A percentile compares a stretch with the other conserved stretches of the same genome.
Conservation (phyloP, 2,113 vertebrate species). For the Muntiacus muntjak region DNA sequence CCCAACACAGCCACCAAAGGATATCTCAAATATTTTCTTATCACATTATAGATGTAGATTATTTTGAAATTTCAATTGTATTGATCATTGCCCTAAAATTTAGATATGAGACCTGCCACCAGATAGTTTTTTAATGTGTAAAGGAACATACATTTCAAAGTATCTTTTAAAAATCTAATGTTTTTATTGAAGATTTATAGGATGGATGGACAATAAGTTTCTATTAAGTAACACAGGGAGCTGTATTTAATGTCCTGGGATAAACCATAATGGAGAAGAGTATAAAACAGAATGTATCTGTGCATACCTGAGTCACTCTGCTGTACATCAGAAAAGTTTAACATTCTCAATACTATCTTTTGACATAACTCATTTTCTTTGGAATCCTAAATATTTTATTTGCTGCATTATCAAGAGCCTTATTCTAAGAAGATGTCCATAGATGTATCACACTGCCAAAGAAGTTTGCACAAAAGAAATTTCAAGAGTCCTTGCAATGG, state of each 20-base stretch:
- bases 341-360: not conserved
- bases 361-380: not conserved
- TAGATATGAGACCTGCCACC: not conserved
- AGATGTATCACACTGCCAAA: not conserved
- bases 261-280: not conserved
- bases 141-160: not conserved
- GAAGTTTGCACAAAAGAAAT: not conserved
- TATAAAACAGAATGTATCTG: not conserved
- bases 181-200: not conserved
- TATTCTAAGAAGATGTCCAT: not conserved
- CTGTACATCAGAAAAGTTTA: not conserved
- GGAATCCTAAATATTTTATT: not conserved
- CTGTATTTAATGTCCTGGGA: not conserved
- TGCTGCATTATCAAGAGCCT: not conserved
- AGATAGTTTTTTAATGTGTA: not conserved
- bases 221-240: not conserved
- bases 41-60: not conserved
- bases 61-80: constrained; percentile 17
- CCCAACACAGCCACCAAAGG: not conserved
- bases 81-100: not conserved
- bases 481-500: not conserved
- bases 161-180: not conserved
- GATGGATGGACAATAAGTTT: not conserved
- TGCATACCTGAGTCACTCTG: not conserved
- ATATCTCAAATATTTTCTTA: not conserved